Evolutionary conservation across 2,888 invertebrate genomes (phyloP).

Genomic region (Drosophila mettleri): DNA sequence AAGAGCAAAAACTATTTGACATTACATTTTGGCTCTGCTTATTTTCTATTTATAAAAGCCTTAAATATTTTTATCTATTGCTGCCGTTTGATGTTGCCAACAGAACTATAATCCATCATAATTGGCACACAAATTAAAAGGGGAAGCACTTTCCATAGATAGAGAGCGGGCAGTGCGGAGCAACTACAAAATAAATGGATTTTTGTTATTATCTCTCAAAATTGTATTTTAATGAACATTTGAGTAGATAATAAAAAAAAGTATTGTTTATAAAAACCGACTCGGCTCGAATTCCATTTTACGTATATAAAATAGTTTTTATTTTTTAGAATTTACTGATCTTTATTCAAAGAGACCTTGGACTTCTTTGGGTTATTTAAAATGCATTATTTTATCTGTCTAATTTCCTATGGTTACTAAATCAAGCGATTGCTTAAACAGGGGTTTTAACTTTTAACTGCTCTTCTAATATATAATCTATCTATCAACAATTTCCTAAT

Average conservation of each 20-base stretch:
- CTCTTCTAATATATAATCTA: no score
- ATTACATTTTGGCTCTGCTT: constrained; percentile 12
- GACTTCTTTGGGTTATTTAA: no score
- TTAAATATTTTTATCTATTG: constrained; percentile 6
- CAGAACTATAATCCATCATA: constrained; percentile 10
- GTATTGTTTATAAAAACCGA: not conserved
- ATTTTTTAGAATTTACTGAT: not conserved
- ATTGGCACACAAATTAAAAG: constrained; percentile 4
- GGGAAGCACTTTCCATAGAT: constrained; percentile 7
- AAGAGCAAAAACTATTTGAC: constrained; percentile 37
- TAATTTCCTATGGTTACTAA: no score
- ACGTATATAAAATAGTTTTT: not conserved
- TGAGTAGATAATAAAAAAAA: not conserved
- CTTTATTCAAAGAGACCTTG: not conserved
- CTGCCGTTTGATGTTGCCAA: constrained; percentile 10
- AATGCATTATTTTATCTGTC: no score
- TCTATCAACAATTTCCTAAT: not conserved
- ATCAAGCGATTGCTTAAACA: no score
- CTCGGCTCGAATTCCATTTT: not conserved
- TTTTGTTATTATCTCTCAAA: constrained; percentile 6
- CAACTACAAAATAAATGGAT: not conserved
- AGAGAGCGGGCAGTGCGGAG: not conserved
- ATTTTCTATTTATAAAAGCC: constrained; percentile 15
- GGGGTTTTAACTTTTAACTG: no score
- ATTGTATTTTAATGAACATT: not conserved